phyloP scores from a whole-genome alignment of 2,888 invertebrate genomes.

The Meloe dianella region DNA sequence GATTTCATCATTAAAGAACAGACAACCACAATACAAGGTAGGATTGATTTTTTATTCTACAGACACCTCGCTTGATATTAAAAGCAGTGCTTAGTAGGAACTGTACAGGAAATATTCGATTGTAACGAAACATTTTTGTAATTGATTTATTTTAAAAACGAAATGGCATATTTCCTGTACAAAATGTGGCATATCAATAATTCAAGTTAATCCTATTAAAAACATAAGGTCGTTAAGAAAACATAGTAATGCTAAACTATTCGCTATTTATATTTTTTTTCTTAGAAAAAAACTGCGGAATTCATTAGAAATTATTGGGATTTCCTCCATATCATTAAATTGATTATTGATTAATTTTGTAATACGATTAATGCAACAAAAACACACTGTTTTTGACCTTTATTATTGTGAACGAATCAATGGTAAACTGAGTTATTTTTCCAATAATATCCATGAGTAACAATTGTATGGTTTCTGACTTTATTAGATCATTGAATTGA shows the following conservation, averaged over 20 bases:
- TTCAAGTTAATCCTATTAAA: slow-evolving; percentile 28
- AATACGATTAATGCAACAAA: neutral
- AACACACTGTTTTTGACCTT: slow-evolving; percentile 15
- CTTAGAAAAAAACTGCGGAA: neutral
- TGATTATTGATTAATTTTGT: neutral
- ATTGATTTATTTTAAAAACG: neutral
- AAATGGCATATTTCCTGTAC: slow-evolving; percentile 43
- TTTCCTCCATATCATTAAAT: neutral
- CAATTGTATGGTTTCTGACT: slow-evolving; percentile 40
- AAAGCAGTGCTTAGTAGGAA: slow-evolving; percentile 38
- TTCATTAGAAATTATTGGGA: neutral
- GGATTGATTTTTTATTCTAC: slow-evolving; percentile 37
- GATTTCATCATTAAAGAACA: slow-evolving; percentile 65
- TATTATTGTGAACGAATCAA: neutral
- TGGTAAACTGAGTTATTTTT: neutral
- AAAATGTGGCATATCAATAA: slow-evolving; percentile 53
- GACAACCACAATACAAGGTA: slow-evolving; percentile 59
- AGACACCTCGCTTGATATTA: slow-evolving; percentile 34
- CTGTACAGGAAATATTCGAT: slow-evolving; percentile 38
- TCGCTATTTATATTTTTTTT: neutral
- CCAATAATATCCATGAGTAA: slow-evolving; percentile 17
- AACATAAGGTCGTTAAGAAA: slow-evolving; percentile 45
- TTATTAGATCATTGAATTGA: slow-evolving; percentile 19
- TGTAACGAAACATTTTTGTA: neutral
- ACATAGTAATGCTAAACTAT: slow-evolving; percentile 33